Evolutionary conservation across 1,140 invertebrate genomes (phyloP).

Genomic region (Drosophila eugracilis): DNA sequence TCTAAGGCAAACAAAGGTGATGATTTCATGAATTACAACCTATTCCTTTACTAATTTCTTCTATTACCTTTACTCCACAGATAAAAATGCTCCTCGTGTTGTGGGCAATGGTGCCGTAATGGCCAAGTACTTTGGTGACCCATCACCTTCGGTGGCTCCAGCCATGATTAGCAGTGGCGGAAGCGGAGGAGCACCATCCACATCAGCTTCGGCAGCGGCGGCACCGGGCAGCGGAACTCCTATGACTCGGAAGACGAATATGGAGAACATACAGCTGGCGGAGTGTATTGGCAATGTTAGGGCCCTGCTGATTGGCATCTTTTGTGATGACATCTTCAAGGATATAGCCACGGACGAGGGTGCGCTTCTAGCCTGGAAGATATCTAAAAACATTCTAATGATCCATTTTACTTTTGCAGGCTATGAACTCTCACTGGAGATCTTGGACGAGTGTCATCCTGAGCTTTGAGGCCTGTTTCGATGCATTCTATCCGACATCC

Average conservation of each 20-base stretch:
- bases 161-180: slow-evolving; percentile 18
- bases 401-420: slow-evolving; percentile 67
- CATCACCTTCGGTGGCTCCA: slow-evolving; percentile 11
- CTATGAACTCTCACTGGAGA: slow-evolving; percentile 88
- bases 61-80: no score
- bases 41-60: neutral
- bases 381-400: neutral
- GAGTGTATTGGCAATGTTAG: slow-evolving; percentile 95
- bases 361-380: slow-evolving; percentile 8
- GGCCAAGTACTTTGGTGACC: slow-evolving; percentile 53
- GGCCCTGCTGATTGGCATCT: slow-evolving; percentile 92
- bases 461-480: slow-evolving; percentile 96
- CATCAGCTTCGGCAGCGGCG: slow-evolving; percentile 8
- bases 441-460: slow-evolving; percentile 95
- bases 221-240: slow-evolving; percentile 20
- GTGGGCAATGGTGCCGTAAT: slow-evolving; percentile 27
- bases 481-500: slow-evolving; percentile 97
- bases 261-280: slow-evolving; percentile 91
- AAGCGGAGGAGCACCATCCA: slow-evolving; percentile 19
- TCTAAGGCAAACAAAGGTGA: slow-evolving; percentile 87
- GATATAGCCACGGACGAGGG: slow-evolving; percentile 82
- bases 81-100: slow-evolving; percentile 51
- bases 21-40: neutral
- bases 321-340: slow-evolving; percentile 90
- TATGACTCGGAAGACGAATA: slow-evolving; percentile 86